Percentiles rank a stretch among this genome's conserved stretches.
These are phyloP conservation scores for Odontocolon sp. DNA, from an alignment of 2,888 invertebrate species.

Conservation along the genomic window DNA sequence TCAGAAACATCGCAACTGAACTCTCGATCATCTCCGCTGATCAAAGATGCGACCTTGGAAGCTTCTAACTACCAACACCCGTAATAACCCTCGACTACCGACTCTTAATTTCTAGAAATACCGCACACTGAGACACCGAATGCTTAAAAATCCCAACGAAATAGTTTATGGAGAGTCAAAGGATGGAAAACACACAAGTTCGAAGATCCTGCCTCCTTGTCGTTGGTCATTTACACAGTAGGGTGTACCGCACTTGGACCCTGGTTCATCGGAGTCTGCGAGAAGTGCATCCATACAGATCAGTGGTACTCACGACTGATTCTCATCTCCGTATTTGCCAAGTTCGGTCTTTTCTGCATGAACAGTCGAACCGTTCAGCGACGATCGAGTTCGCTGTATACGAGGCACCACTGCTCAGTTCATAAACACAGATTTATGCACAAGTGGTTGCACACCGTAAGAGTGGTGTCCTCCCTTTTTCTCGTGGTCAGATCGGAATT, in stretches of 20 bases:
- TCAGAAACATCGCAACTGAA: too few relatives aligned
- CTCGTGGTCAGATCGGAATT: not conserved
- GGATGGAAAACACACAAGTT: too few relatives aligned
- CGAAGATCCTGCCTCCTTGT: too few relatives aligned
- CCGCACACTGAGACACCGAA: not conserved
- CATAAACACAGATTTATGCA: slow-evolving; percentile 14
- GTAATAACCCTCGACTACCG: too few relatives aligned
- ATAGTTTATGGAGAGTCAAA: not conserved
- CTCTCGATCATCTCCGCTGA: too few relatives aligned
- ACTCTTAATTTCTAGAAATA: too few relatives aligned
- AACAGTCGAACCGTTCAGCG: not conserved
- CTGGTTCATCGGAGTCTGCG: not conserved
- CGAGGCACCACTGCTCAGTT: slow-evolving; percentile 6
- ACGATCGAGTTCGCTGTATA: too few relatives aligned
- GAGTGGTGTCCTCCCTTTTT: slow-evolving; percentile 6
- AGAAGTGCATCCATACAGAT: not conserved
- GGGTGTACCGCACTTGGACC: slow-evolving; percentile 19
- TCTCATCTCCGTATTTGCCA: not conserved
- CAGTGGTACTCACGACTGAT: slow-evolving; percentile 6
- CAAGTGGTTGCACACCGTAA: not conserved
- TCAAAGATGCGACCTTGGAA: too few relatives aligned
- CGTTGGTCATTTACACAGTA: slow-evolving; percentile 18
- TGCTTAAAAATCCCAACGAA: not conserved
- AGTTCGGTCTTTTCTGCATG: not conserved
- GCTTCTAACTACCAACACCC: too few relatives aligned